Evolutionary conservation across 2,113 vertebrate species (phyloP).

Genomic region (Nanorana parkeri): DNA sequence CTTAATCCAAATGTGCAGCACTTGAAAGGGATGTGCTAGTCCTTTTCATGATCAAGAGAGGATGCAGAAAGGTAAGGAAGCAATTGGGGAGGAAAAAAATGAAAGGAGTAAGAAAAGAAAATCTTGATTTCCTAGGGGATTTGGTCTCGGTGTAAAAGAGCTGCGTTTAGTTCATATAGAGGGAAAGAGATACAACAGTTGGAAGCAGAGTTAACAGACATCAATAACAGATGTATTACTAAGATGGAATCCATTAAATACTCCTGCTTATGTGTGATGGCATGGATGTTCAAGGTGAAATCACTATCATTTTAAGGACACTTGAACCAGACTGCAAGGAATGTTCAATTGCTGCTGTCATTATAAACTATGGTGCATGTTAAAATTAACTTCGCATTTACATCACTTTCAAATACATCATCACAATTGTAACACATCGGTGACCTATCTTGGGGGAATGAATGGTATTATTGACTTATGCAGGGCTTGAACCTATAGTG

Average conservation of each 20-base stretch:
- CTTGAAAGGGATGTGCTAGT: slow-evolving; percentile 52
- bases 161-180: slow-evolving; percentile 36
- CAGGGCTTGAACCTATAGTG: slow-evolving; percentile 35
- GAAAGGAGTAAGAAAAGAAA: slow-evolving; percentile 43
- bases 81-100: slow-evolving; percentile 11
- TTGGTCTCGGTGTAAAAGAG: slow-evolving; percentile 56
- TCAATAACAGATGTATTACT: slow-evolving; percentile 56
- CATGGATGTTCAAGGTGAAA: slow-evolving; percentile 46
- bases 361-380: slow-evolving; percentile 43
- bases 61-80: slow-evolving; percentile 56
- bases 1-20: slow-evolving; percentile 27
- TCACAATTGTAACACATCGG: not conserved
- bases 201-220: slow-evolving; percentile 40
- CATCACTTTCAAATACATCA: slow-evolving; percentile 15
- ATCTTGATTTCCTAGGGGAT: slow-evolving; percentile 58
- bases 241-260: not conserved
- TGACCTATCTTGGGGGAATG: slow-evolving; percentile 27
- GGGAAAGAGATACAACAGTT: slow-evolving; percentile 26
- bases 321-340: slow-evolving; percentile 24
- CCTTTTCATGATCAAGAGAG: slow-evolving; percentile 53
- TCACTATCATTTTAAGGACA: slow-evolving; percentile 33
- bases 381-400: slow-evolving; percentile 26
- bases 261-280: slow-evolving; percentile 54
- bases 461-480: slow-evolving; percentile 36
- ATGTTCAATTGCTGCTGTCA: slow-evolving; percentile 33